A percentile compares a stretch with the other conserved stretches of the same genome.
phyloP scores from a whole-genome alignment of 1,140 invertebrate genomes.

The Triops longicaudatus region DNA sequence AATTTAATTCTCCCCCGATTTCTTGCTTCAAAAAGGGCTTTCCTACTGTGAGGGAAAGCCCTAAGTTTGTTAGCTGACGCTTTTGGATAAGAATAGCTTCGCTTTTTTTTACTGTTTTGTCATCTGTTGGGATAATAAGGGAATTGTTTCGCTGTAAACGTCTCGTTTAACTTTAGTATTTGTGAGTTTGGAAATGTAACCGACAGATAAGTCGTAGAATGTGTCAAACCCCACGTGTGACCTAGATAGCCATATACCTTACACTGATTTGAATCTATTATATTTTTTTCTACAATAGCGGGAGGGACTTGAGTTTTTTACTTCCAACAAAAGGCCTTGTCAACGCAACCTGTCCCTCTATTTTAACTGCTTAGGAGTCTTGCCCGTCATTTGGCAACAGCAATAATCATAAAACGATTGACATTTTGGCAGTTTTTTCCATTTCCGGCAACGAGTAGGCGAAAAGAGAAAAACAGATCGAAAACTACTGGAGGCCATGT shows the following conservation, averaged over 20 bases:
- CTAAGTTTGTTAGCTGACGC: too few relatives aligned
- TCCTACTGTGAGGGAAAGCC: neutral
- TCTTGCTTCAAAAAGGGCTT: neutral
- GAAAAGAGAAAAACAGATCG: neutral
- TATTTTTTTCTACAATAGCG: neutral
- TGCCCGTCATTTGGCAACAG: neutral
- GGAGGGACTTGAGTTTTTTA: neutral
- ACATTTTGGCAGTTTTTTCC: neutral
- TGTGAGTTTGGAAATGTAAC: too few relatives aligned
- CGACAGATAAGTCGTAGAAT: too few relatives aligned
- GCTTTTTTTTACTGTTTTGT: neutral
- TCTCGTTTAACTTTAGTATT: too few relatives aligned
- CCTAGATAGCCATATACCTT: neutral
- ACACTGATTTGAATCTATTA: neutral
- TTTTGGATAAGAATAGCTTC: too few relatives aligned
- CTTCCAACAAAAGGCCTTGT: neutral
- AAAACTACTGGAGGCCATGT: neutral
- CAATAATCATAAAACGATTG: neutral
- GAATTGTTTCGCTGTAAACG: neutral
- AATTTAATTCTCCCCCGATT: neutral
- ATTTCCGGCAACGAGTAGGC: neutral
- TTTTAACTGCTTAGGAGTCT: neutral
- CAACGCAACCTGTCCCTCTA: neutral
- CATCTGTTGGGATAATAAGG: neutral
- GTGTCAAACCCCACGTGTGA: neutral